Evolutionary conservation across 2,888 invertebrate genomes (phyloP).

Genomic region (Incurvaria masculella): DNA sequence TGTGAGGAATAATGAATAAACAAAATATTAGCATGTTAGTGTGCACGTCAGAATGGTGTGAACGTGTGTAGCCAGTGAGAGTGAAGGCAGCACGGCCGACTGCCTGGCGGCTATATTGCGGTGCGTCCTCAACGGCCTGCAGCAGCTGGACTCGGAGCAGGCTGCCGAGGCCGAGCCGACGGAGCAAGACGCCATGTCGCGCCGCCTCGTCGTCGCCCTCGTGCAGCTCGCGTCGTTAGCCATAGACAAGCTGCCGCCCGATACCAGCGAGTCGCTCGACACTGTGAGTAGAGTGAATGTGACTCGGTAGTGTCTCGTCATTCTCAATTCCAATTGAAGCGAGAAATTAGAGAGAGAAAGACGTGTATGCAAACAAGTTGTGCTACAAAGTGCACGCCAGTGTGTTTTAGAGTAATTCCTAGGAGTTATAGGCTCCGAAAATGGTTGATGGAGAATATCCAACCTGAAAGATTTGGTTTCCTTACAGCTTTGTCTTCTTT

Average conservation of each 20-base stretch:
- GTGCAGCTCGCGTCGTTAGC: slow-evolving; percentile 21
- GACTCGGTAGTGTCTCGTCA: too few relatives aligned
- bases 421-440: too few relatives aligned
- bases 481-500: too few relatives aligned
- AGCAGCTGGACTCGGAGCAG: slow-evolving; percentile 17
- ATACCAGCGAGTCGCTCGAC: slow-evolving; percentile 23
- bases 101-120: slow-evolving; percentile 30
- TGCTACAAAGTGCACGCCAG: too few relatives aligned
- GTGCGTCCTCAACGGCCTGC: slow-evolving; percentile 24
- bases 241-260: neutral
- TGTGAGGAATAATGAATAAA: neutral
- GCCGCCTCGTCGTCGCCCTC: slow-evolving; percentile 24
- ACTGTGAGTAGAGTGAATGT: slow-evolving; percentile 28
- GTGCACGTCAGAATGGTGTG: neutral
- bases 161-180: slow-evolving; percentile 20
- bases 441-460: too few relatives aligned
- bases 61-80: slow-evolving; percentile 27
- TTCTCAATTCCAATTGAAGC: too few relatives aligned
- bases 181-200: slow-evolving; percentile 24
- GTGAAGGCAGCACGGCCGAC: slow-evolving; percentile 21
- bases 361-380: too few relatives aligned
- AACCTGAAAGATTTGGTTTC: too few relatives aligned
- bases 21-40: neutral
- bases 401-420: too few relatives aligned
- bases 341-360: too few relatives aligned